Conservation (phyloP, 2,797 vertebrate genomes). For the Oophaga sylvatica region DNA sequence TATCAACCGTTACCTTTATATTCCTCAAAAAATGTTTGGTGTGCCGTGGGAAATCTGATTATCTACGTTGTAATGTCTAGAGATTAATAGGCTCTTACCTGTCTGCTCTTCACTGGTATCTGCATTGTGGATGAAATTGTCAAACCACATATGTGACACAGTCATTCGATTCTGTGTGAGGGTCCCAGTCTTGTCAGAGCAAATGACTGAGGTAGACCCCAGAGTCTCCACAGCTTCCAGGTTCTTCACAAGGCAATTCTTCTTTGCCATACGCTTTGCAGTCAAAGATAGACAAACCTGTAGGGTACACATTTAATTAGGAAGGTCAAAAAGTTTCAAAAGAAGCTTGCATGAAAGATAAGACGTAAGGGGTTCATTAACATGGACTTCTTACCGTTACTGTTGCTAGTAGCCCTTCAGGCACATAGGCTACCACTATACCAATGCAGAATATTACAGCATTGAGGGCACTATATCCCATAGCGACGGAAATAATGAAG, state of each 20-base stretch:
- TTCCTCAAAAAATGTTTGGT: neutral
- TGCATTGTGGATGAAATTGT: conserved; percentile 75
- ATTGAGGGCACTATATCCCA: conserved; percentile 74
- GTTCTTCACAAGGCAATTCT: conserved; percentile 81
- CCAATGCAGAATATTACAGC: conserved; percentile 81
- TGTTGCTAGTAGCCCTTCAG: conserved; percentile 78
- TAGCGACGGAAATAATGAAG: conserved; percentile 76
- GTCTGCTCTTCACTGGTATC: conserved; percentile 79
- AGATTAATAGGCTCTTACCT: conserved; percentile 66
- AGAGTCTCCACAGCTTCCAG: conserved; percentile 80
- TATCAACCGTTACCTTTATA: neutral
- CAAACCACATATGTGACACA: conserved; percentile 81
- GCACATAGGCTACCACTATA: conserved; percentile 82
- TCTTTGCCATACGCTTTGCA: conserved; percentile 81
- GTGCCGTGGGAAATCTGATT: neutral
- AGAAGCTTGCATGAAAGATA: neutral
- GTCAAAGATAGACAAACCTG: conserved; percentile 80
- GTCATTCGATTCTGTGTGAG: conserved; percentile 83
- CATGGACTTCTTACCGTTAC: conserved; percentile 75
- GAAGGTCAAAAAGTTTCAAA: neutral
- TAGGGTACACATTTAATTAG: neutral
- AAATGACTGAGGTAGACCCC: conserved; percentile 80
- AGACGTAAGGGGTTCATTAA: neutral
- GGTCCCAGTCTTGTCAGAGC: conserved; percentile 81
- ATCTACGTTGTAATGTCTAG: neutral